Evolutionary conservation across 2,888 invertebrate genomes (phyloP).

Genomic region (Drosophila robusta): DNA sequence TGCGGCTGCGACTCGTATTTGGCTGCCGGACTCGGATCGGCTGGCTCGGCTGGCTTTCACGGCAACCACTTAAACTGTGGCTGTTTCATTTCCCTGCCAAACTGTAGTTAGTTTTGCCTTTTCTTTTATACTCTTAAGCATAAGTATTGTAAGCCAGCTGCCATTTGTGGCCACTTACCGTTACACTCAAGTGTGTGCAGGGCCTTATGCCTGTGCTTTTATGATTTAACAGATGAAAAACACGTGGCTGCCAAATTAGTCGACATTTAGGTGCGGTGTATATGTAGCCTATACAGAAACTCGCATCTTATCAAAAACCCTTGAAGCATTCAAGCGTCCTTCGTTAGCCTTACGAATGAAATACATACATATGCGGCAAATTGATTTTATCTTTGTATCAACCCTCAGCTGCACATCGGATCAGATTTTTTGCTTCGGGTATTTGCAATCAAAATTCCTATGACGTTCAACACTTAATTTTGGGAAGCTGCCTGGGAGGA

Average conservation of each 20-base stretch:
- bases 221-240: slow-evolving; percentile 46
- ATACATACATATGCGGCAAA: slow-evolving; percentile 11
- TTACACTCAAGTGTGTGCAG: slow-evolving; percentile 14
- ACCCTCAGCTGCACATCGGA: slow-evolving; percentile 8
- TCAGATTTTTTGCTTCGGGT: slow-evolving; percentile 29
- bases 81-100: slow-evolving; percentile 61
- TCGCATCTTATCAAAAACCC: neutral
- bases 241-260: slow-evolving; percentile 54
- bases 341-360: neutral
- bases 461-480: slow-evolving; percentile 70
- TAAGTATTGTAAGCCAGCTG: slow-evolving; percentile 47
- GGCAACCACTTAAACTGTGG: slow-evolving; percentile 50
- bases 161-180: slow-evolving; percentile 60
- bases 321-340: slow-evolving; percentile 5
- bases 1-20: slow-evolving; percentile 10
- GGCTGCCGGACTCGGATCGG: neutral
- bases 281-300: neutral
- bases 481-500: slow-evolving; percentile 18
- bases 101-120: slow-evolving; percentile 45
- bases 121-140: slow-evolving; percentile 21
- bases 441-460: slow-evolving; percentile 74
- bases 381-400: slow-evolving; percentile 33
- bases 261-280: slow-evolving; percentile 21
- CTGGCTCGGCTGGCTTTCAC: slow-evolving; percentile 32
- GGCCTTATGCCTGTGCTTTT: slow-evolving; percentile 32